Evolutionary conservation across 2,888 invertebrate species (phyloP).

Genomic region (Sinodicranocentrus sp.): DNA sequence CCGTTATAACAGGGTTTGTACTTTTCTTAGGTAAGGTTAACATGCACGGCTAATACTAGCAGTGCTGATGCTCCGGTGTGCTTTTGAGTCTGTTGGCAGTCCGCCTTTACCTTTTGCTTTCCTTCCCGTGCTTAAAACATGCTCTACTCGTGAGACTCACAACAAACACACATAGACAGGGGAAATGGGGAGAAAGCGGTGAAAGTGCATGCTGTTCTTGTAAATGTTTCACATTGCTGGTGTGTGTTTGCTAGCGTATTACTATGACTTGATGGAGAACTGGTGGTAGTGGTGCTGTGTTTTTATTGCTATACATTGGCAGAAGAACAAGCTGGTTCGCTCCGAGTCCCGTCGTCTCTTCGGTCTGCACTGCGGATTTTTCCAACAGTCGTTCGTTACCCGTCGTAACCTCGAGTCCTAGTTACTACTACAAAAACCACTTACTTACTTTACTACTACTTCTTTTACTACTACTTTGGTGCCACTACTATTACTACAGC

Average conservation of each 20-base stretch:
- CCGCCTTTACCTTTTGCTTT: too few relatives aligned
- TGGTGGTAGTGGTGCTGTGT: too few relatives aligned
- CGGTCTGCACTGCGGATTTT: conserved; percentile 76
- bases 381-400: conserved; percentile 74
- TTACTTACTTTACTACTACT: conserved; percentile 51
- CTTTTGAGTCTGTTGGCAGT: too few relatives aligned
- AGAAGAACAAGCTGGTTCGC: conserved; percentile 46
- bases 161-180: too few relatives aligned
- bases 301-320: conserved; percentile 35
- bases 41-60: too few relatives aligned
- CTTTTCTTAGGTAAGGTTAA: too few relatives aligned
- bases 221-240: conserved; percentile 24
- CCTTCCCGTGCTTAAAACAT: too few relatives aligned
- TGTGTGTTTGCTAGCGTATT: conserved; percentile 15
- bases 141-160: too few relatives aligned
- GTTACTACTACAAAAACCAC: conserved; percentile 64
- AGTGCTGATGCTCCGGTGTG: too few relatives aligned
- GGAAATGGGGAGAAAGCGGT: too few relatives aligned
- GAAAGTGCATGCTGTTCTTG: conserved; percentile 34
- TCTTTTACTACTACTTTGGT: conserved; percentile 40
- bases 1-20: too few relatives aligned
- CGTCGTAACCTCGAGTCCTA: conserved; percentile 71
- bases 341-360: conserved; percentile 70
- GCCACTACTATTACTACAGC: conserved; percentile 26
- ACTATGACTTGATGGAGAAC: too few relatives aligned